Evolutionary conservation across 2,113 vertebrate genomes (phyloP).

Genomic region (Nothobranchius furzeri): DNA sequence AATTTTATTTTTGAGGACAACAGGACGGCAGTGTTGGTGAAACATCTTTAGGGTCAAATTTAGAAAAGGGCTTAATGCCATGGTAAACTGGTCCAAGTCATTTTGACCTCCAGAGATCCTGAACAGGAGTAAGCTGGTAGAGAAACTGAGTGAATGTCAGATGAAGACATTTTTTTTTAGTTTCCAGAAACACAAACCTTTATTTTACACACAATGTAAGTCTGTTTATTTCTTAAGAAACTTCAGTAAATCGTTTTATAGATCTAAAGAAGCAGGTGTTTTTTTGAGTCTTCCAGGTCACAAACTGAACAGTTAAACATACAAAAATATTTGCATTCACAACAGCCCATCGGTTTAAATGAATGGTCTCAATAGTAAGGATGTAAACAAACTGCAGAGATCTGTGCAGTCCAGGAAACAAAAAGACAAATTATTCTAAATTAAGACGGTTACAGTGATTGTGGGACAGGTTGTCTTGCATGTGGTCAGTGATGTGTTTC

Average conservation of each 20-base stretch:
- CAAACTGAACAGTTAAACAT: conserved; percentile 67
- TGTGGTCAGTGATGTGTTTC: conserved; percentile 95
- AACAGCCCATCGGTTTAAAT: conserved; percentile 54
- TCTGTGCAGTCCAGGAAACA: conserved; percentile 20
- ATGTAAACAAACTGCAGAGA: conserved; percentile 27
- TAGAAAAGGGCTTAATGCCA: no score
- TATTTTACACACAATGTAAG: conserved; percentile 72
- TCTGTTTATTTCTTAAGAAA: conserved; percentile 60
- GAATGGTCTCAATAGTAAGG: conserved; percentile 38
- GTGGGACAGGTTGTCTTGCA: conserved; percentile 18
- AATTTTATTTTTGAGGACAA: no score
- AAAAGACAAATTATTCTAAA: conserved; percentile 20
- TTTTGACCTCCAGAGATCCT: neutral
- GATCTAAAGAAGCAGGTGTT: conserved; percentile 37
- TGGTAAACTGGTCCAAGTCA: no score
- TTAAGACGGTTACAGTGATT: conserved; percentile 30
- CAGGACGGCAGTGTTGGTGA: no score
- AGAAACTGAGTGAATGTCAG: neutral
- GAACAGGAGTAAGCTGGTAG: no score
- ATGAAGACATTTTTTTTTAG: no score
- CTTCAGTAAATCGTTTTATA: conserved; percentile 47
- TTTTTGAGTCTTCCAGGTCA: conserved; percentile 52
- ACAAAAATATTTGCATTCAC: conserved; percentile 78
- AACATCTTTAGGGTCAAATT: no score
- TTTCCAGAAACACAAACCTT: conserved; percentile 61